A percentile compares a stretch with the other conserved stretches of the same genome.
These are phyloP conservation scores for Kryptopterus vitreolus DNA, from an alignment of 2,797 vertebrate species.

Conservation along the genomic window DNA sequence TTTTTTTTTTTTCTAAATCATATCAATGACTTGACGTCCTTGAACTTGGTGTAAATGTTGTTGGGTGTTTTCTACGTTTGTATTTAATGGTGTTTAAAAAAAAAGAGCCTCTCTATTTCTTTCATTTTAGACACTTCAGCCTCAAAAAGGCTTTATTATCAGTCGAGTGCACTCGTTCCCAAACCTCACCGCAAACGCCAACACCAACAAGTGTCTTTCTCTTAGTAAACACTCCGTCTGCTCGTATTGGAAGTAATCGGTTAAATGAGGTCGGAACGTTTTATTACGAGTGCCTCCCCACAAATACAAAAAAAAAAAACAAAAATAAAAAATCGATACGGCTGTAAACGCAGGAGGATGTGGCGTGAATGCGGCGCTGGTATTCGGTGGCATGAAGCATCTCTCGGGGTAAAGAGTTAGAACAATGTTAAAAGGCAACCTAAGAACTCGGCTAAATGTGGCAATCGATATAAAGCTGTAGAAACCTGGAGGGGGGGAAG, in stretches of 20 bases:
- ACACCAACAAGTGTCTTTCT: constrained; percentile 48
- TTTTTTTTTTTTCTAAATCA: constrained; percentile 29
- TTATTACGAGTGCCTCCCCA: constrained; percentile 52
- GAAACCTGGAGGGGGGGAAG: constrained; percentile 49
- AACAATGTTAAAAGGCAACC: constrained; percentile 62
- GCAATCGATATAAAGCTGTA: constrained; percentile 58
- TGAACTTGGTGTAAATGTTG: constrained; percentile 3
- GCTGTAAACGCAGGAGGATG: constrained; percentile 57
- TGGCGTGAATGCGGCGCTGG: constrained; percentile 49
- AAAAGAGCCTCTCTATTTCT: not conserved
- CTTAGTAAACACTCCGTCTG: constrained; percentile 49
- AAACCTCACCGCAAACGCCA: constrained; percentile 46
- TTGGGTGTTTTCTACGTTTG: constrained; percentile 1
- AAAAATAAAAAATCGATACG: constrained; percentile 56
- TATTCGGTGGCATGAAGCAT: constrained; percentile 48
- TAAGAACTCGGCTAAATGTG: constrained; percentile 61
- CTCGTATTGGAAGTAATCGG: constrained; percentile 54
- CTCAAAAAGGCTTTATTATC: constrained; percentile 51
- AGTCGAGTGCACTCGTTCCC: constrained; percentile 40
- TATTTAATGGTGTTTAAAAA: not conserved
- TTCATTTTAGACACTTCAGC: constrained; percentile 24
- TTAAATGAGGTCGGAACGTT: constrained; percentile 55
- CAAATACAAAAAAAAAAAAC: no score
- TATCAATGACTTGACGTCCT: constrained; percentile 32
- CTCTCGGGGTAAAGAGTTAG: constrained; percentile 49